Conservation (phyloP, 2,888 invertebrate species). For the Scaptomyza reducta region DNA sequence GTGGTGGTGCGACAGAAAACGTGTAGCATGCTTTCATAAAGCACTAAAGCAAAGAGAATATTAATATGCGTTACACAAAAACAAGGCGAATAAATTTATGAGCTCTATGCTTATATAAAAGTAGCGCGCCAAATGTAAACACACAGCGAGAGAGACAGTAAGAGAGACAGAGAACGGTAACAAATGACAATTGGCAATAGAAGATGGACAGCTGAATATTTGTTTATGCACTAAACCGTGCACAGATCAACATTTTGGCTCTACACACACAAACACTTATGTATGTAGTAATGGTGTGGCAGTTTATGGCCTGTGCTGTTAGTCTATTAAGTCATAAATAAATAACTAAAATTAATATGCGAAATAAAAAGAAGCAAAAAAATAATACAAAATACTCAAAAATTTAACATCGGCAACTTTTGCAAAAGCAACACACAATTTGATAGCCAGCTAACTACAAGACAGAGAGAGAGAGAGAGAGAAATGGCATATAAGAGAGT, state of each 20-base stretch:
- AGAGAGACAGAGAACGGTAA: not conserved
- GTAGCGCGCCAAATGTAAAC: slow-evolving; percentile 30
- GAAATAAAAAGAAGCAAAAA: slow-evolving; percentile 11
- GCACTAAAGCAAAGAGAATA: slow-evolving; percentile 23
- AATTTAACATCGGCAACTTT: slow-evolving; percentile 29
- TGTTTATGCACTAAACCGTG: slow-evolving; percentile 45
- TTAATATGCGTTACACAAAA: slow-evolving; percentile 58
- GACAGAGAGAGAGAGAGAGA: not conserved
- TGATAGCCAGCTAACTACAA: slow-evolving; percentile 4
- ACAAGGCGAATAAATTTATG: slow-evolving; percentile 51
- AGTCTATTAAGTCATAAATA: slow-evolving; percentile 58
- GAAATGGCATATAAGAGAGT: not conserved
- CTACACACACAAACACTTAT: not conserved
- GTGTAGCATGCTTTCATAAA: slow-evolving; percentile 57
- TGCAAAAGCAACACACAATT: slow-evolving; percentile 28
- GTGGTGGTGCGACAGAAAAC: not conserved
- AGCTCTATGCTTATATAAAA: slow-evolving; percentile 40
- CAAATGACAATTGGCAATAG: not conserved
- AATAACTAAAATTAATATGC: slow-evolving; percentile 39
- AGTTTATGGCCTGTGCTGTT: slow-evolving; percentile 27
- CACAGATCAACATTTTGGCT: slow-evolving; percentile 15
- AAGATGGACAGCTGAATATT: slow-evolving; percentile 14
- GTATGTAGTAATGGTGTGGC: slow-evolving; percentile 10
- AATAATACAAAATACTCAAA: slow-evolving; percentile 14
- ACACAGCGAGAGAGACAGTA: not conserved